A percentile compares a stretch with the other conserved stretches of the same genome.
Conservation (phyloP, 2,113 vertebrate genomes). For the Peromyscus maniculatus region DNA sequence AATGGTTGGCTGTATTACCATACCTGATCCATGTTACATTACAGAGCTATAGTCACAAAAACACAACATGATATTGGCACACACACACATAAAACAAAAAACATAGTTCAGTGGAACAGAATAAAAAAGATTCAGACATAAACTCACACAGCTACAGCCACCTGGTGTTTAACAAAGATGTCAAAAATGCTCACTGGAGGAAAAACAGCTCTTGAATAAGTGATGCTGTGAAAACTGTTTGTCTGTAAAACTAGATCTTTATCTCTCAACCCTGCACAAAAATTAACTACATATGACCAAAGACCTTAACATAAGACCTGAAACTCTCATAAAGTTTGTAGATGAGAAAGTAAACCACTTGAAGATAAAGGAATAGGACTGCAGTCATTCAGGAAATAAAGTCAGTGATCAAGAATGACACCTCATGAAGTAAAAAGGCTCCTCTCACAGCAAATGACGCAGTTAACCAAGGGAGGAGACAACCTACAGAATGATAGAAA, state of each 20-base stretch:
- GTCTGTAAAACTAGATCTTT: background rate
- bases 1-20: background rate
- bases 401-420: background rate
- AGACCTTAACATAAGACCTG: background rate
- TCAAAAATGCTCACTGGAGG: background rate
- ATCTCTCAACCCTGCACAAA: background rate
- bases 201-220: background rate
- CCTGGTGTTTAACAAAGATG: background rate
- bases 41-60: background rate
- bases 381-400: background rate
- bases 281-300: background rate
- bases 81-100: background rate
- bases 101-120: background rate
- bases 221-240: background rate
- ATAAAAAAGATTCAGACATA: background rate
- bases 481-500: background rate
- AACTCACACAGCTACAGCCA: background rate
- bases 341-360: background rate
- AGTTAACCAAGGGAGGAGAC: background rate
- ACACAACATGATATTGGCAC: background rate
- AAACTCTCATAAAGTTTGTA: background rate
- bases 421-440: background rate
- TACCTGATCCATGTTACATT: background rate
- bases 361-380: background rate
- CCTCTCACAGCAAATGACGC: background rate